Base-by-base conservation (phyloP, 2,113 vertebrate genomes). In the Aegithalos caudatus region DNA sequence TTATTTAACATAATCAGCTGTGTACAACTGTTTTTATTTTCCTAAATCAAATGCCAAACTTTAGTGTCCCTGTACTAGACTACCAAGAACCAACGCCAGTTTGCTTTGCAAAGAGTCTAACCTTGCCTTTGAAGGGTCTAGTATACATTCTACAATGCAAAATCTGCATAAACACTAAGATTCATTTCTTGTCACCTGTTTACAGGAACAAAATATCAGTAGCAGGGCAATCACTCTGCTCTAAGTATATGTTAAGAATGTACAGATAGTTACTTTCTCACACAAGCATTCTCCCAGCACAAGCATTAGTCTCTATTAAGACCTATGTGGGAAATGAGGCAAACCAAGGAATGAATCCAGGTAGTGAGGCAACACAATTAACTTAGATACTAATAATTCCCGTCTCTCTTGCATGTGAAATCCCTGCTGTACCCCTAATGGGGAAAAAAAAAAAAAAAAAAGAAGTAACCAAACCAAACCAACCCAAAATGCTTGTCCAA, bases 131-230 rank as follows among this genome's bases (percentile, higher is more conserved):
- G 95, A 96, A 97, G 95, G 95, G 92, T 96, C 95, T 94, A 96
- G 95, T 93, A 96, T 96, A 96, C 95, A 96, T 96, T 97, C 95
- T 94, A 94, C 93, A 93, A 96, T 96, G 96, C 96, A 95, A 96
- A 96, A 97, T 96, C 93, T 97, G 95, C 93, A 97, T 96, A 96
- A 97, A 96, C 82, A 76, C 93, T 88, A 95, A 94, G 86, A 88
- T 96, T 97, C 82, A 94, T 90, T 92, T 96, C 88, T 96, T 94
- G 93, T 96, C 94, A 96, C 96, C 96, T 96, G 95, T 91, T 96
- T 96, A 97, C 93, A 96, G 95, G 95, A 96, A 96, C 94, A 93
- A 92, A 96, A 12, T 91, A 93, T 81, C 92, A 93, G 92, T 38
- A 96, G 95, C 95, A 96, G 92, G 82, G 95, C 90, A 84, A 64